A percentile compares a stretch with the other conserved stretches of the same genome.
These are phyloP conservation scores for Lycophotia porphyrea DNA, from an alignment of 2,888 invertebrate species.

Conservation along the genomic window DNA sequence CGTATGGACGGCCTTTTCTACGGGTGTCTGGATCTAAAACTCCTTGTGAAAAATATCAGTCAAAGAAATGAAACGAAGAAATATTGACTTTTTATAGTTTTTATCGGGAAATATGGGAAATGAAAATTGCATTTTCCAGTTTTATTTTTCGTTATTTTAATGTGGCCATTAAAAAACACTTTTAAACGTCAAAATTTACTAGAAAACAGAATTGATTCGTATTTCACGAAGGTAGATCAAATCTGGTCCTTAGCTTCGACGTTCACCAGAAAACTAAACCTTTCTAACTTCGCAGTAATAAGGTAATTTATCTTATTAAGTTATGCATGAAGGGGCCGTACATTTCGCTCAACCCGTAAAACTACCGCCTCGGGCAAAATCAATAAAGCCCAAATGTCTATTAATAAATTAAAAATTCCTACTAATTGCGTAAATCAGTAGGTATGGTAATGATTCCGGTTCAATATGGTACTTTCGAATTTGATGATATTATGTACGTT, in stretches of 20 bases:
- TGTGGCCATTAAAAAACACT: neutral
- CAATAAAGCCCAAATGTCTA: slow-evolving; percentile 58
- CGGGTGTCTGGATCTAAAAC: neutral
- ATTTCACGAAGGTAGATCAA: neutral
- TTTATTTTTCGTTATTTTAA: neutral
- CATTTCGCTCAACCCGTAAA: slow-evolving; percentile 41
- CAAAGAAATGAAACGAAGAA: neutral
- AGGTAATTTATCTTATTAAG: slow-evolving; percentile 56
- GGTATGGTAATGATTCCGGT: slow-evolving; percentile 62
- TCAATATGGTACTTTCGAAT: slow-evolving; percentile 65
- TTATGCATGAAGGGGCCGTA: slow-evolving; percentile 53
- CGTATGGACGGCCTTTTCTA: neutral
- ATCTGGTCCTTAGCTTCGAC: neutral
- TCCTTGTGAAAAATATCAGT: neutral
- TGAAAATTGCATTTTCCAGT: neutral
- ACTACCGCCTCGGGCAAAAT: slow-evolving; percentile 55
- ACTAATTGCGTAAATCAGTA: slow-evolving; percentile 68
- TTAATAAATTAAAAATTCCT: slow-evolving; percentile 58
- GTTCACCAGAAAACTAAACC: neutral
- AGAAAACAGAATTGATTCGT: neutral
- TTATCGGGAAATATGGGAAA: no score
- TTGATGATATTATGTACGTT: slow-evolving; percentile 61
- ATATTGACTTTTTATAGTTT: neutral
- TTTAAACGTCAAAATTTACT: neutral
- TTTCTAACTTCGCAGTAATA: neutral